Conservation (phyloP, 2,113 vertebrate species). For the Circaetus gallicus region DNA sequence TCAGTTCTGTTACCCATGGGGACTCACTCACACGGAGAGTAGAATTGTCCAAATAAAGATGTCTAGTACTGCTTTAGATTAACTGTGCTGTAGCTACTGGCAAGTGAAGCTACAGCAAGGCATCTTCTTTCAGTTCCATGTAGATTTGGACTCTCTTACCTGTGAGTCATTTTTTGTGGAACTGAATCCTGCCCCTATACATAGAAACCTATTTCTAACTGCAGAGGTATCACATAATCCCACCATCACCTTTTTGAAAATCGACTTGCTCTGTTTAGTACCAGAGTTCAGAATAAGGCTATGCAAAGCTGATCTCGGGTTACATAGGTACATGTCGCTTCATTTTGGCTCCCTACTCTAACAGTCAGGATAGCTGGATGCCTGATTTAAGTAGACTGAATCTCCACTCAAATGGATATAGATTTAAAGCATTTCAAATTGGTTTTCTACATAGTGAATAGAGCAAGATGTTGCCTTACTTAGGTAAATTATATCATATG, state of each 20-base stretch:
- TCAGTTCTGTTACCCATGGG: background rate
- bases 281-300: background rate
- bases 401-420: background rate
- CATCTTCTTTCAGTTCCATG: background rate
- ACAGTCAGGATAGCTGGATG: background rate
- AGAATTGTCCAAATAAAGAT: background rate
- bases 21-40: background rate
- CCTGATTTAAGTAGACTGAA: background rate
- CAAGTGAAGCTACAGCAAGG: background rate
- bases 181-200: background rate
- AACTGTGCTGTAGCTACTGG: background rate
- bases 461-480: background rate
- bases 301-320: background rate
- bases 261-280: background rate
- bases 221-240: background rate
- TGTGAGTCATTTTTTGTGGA: background rate
- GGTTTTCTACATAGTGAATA: background rate
- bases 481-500: background rate
- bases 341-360: background rate
- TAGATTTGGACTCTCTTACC: background rate
- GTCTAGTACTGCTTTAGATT: background rate
- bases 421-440: background rate
- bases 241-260: background rate
- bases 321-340: background rate
- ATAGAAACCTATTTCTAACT: background rate